Evolutionary conservation across 2,113 vertebrate genomes (phyloP).

Genomic region (Paraplagusia blochii): DNA sequence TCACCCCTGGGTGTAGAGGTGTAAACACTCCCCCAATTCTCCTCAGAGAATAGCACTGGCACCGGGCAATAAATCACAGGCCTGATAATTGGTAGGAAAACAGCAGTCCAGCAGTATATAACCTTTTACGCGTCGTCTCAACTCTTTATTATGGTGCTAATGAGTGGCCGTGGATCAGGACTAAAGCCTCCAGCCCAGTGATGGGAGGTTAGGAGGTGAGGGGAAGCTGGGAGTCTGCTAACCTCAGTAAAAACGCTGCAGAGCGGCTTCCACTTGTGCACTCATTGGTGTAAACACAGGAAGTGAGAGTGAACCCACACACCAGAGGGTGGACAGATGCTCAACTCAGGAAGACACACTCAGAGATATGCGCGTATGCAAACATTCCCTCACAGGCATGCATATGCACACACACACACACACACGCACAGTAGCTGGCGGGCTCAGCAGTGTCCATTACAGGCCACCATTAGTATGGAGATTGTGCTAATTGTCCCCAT

Average conservation of each 20-base stretch:
- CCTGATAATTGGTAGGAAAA: slow-evolving; percentile 78
- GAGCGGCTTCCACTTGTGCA: slow-evolving; percentile 21
- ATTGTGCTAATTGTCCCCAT: slow-evolving; percentile 75
- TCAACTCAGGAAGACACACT: slow-evolving; percentile 34
- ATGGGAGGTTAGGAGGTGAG: slow-evolving; percentile 1
- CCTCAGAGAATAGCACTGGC: slow-evolving; percentile 59
- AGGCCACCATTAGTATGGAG: slow-evolving; percentile 73
- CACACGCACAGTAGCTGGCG: slow-evolving; percentile 46
- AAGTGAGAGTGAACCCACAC: slow-evolving; percentile 15
- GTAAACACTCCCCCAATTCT: slow-evolving; percentile 66
- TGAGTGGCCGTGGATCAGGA: slow-evolving; percentile 68
- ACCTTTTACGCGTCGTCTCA: slow-evolving; percentile 78
- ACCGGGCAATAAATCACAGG: slow-evolving; percentile 71
- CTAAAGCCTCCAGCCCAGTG: slow-evolving; percentile 42
- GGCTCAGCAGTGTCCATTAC: slow-evolving; percentile 72
- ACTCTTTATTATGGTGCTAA: slow-evolving; percentile 78
- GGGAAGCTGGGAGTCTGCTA: slow-evolving; percentile 2
- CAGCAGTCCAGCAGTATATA: slow-evolving; percentile 78
- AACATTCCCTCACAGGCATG: slow-evolving; percentile 9
- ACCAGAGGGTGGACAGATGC: slow-evolving; percentile 23
- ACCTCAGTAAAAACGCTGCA: slow-evolving; percentile 37
- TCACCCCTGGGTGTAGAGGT: slow-evolving; percentile 53
- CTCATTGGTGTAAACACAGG: slow-evolving; percentile 15
- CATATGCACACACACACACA: slow-evolving; percentile 23
- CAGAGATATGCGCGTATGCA: slow-evolving; percentile 54